phyloP scores from a whole-genome alignment of 2,113 vertebrate genomes.

The Marmota flaviventris region DNA sequence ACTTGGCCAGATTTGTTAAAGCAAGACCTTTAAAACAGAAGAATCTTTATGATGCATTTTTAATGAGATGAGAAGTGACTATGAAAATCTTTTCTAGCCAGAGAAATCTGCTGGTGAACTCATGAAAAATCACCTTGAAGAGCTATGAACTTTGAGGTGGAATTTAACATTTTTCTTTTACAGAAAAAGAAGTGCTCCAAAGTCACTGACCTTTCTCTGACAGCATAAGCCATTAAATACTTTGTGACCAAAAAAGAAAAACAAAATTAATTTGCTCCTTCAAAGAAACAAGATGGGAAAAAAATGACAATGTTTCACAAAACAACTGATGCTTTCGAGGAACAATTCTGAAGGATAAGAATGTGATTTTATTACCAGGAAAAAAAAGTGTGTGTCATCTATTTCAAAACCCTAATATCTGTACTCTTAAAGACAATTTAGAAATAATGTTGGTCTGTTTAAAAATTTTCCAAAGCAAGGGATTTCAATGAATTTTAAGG shows the following conservation, averaged over 20 bases:
- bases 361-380: background rate
- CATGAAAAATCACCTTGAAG: slow-evolving; percentile 2
- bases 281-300: background rate
- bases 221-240: background rate
- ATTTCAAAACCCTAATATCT: background rate
- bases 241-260: background rate
- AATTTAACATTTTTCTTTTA: slow-evolving; percentile 1
- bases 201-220: background rate
- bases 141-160: background rate
- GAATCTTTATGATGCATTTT: background rate
- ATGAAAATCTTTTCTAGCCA: background rate
- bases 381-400: background rate
- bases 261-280: background rate
- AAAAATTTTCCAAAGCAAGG: background rate
- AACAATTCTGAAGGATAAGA: background rate
- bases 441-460: background rate
- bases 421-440: background rate
- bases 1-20: background rate
- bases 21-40: background rate
- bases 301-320: background rate
- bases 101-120: background rate
- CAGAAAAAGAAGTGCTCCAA: background rate
- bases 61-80: background rate
- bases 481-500: background rate
- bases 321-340: background rate